A percentile compares a stretch with the other conserved stretches of the same genome.
Evolutionary conservation across 2,113 vertebrate species (phyloP).

Genomic region (Crotalus tigris): DNA sequence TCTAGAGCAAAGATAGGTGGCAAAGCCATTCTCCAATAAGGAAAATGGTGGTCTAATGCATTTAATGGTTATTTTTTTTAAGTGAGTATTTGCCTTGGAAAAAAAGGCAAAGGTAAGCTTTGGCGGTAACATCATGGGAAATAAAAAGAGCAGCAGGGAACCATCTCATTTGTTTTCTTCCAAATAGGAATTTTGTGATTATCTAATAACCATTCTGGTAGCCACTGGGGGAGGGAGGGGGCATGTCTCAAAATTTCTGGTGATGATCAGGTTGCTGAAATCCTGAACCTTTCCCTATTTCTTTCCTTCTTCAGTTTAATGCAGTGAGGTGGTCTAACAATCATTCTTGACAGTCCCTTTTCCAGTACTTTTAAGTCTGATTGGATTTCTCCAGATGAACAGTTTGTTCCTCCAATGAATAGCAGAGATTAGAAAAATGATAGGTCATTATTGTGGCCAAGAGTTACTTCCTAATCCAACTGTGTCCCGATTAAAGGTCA

Average conservation of each 20-base stretch:
- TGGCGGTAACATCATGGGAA: neutral
- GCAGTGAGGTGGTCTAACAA: neutral
- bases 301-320: neutral
- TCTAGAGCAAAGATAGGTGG: neutral
- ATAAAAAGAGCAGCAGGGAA: neutral
- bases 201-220: neutral
- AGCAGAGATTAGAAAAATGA: neutral
- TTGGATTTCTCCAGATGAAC: neutral
- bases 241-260: neutral
- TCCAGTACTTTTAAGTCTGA: neutral
- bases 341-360: neutral
- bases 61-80: neutral
- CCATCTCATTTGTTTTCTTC: neutral
- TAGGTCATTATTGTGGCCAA: fast-evolving
- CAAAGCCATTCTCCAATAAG: neutral
- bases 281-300: neutral
- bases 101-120: neutral
- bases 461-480: fast-evolving
- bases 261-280: neutral
- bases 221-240: neutral
- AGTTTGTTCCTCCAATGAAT: neutral
- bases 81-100: neutral
- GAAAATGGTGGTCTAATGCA: neutral
- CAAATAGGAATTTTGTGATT: neutral
- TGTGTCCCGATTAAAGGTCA: neutral